Evolutionary conservation across 2,888 invertebrate species (phyloP).

Genomic region (Crossocerus cetratus): DNA sequence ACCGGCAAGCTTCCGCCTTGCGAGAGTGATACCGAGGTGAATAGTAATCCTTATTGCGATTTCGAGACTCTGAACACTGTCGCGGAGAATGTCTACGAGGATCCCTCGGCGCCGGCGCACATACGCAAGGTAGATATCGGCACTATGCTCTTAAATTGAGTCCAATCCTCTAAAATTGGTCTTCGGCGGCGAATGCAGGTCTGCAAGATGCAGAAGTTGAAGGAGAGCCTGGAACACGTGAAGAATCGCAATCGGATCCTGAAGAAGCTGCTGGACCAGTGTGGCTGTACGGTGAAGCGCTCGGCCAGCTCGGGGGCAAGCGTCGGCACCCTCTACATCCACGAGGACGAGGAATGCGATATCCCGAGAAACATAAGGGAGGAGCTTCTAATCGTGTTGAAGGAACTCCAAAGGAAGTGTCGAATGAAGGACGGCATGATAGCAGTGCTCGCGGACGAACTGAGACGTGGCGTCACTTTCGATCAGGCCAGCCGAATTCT

Average conservation of each 20-base stretch:
- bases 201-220: conserved; percentile 40
- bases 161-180: too few relatives aligned
- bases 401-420: conserved; percentile 46
- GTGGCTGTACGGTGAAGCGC: not conserved
- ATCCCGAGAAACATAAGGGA: conserved; percentile 20
- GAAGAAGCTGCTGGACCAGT: conserved; percentile 22
- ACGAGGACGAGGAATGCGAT: not conserved
- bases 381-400: conserved; percentile 37
- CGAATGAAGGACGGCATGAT: conserved; percentile 53
- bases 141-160: too few relatives aligned
- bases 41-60: too few relatives aligned
- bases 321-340: not conserved
- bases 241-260: conserved; percentile 51
- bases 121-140: too few relatives aligned
- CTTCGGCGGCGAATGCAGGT: too few relatives aligned
- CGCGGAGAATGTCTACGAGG: too few relatives aligned
- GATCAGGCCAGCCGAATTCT: conserved; percentile 32
- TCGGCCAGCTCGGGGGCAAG: not conserved
- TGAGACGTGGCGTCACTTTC: conserved; percentile 26
- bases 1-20: too few relatives aligned
- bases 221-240: conserved; percentile 44
- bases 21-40: too few relatives aligned
- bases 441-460: conserved; percentile 45
- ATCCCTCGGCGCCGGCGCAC: too few relatives aligned
- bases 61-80: too few relatives aligned